Evolutionary conservation across 2,888 invertebrate species (phyloP), one percentile per base, ranked within the genome.

Genomic region (Drosophila merina): DNA sequence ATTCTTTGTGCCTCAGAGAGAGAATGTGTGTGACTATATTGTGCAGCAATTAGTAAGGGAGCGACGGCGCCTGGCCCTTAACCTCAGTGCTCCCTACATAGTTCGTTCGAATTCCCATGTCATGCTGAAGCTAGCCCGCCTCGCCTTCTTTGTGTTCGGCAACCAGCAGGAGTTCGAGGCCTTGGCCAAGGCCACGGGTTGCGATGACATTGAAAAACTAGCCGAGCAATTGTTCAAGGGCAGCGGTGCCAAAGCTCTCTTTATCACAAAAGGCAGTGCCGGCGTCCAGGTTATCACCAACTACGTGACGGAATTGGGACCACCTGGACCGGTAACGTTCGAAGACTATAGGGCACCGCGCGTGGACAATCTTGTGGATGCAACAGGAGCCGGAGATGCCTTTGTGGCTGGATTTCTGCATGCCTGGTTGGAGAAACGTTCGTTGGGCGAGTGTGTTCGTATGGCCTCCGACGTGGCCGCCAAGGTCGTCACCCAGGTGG

Each of bases 221-320:
- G 81, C 82, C 0, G 47, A 56, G 0, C 57, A 79, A 9, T 60
- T 89, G 9, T 12, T 88, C 14, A 52, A 76, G 3, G 4, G 26
- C 1, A 70, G 70, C 14, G 58, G 57, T 0, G 49, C 74, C 2
- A 89, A 88, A 64, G 92, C 94, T 4, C 92, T 95, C 25, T 92
- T 95, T 1, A 92, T 95, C 60, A 96, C 95, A 5, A 93, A 95
- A 79, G 95, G 95, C 8, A 89, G 92, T 0, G 90, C 93, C 12
- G 92, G 93, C 25, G 93, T 94, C 0, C 88, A 93, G 48, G 93
- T 94, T 30, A 89, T 88, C 28, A 81, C 87, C 33, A 91, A 91
- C 59, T 88, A 80, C 56, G 81, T 71, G n/a, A 84, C 76, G 6
- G 89, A 91, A 45, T 72, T 79, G 0, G 57, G 69, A 5, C 70